These are phyloP conservation scores for Andrena flavipes DNA, from an alignment of 2,888 invertebrate species.

Conservation along the genomic window DNA sequence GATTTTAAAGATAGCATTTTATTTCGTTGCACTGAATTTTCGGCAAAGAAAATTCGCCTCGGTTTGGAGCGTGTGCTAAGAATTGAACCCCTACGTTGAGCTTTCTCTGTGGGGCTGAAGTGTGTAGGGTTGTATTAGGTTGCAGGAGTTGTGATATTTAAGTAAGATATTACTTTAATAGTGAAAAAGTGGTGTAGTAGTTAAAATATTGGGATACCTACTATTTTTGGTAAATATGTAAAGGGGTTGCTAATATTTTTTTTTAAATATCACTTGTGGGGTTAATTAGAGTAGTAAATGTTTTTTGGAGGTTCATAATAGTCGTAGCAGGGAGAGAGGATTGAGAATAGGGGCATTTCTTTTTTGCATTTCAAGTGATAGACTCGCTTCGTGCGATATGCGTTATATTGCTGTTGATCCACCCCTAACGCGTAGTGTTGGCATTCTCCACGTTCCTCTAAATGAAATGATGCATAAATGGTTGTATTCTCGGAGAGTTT, in stretches of 20 bases:
- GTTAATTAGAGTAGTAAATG: neutral
- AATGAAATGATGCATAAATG: neutral
- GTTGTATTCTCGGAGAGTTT: neutral
- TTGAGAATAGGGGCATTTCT: neutral
- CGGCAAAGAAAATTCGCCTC: too few relatives aligned
- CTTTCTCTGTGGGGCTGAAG: neutral
- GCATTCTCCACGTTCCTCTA: neutral
- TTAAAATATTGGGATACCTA: too few relatives aligned
- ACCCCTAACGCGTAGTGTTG: neutral
- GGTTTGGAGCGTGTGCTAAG: too few relatives aligned
- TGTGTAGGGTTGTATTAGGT: neutral
- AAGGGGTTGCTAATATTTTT: too few relatives aligned
- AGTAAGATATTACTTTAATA: too few relatives aligned
- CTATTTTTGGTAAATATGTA: too few relatives aligned
- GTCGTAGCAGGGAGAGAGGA: neutral
- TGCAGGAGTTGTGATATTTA: too few relatives aligned
- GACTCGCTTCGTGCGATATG: neutral
- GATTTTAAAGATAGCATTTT: too few relatives aligned
- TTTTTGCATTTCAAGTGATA: neutral
- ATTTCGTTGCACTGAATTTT: too few relatives aligned
- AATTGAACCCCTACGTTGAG: too few relatives aligned
- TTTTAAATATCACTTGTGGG: neutral
- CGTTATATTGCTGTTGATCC: neutral
- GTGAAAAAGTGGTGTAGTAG: too few relatives aligned
- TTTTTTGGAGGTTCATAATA: neutral